Evolutionary conservation across 2,888 invertebrate genomes (phyloP), one percentile per base, ranked within the genome.

Genomic region (Drosophila robusta): DNA sequence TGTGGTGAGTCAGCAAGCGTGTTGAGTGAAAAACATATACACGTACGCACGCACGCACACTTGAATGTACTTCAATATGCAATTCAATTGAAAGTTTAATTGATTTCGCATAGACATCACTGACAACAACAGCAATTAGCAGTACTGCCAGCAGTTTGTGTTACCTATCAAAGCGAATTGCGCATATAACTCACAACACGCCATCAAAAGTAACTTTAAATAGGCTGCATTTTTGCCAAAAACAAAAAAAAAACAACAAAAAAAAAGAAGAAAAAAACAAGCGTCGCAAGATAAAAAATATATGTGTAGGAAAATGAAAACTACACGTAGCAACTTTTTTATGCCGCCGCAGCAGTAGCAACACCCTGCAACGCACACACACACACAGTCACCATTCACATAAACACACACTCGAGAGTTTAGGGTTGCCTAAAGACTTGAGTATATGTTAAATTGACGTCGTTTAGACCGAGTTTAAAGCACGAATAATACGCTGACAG

Each of bases 271-370:
- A 18, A 18, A 62, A 50, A 47, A 60, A 41, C 50, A 22, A 29
- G 29, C 29, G 9, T 47, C 46, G 47, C 42, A 49, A 42, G 52
- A 57, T 75, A 67, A 74, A 47, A 34, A 4, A 32, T 34, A 0
- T 50, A 41, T 66, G 41, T 66, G 50, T 16, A 76, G 63, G 62
- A 69, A 82, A 68, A 70, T 61, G 60, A 85, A 85, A 89, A 83
- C 87, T 88, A 86, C 87, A 86, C 86, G 88, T 89, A 82, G 86
- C 86, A 75, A 80, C 77, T 87, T 89, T 83, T 78, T 72, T 70
- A 73, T 78, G 65, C 70, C 65, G 63, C 64, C 65, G 52, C 70
- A 62, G 78, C 78, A 61, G 76, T 77, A 74, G 80, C 82, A 90
- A 89, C 88, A 89, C 89, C 89, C 85, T 85, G 78, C 74, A 72